phyloP scores from a whole-genome alignment of 2,113 vertebrate genomes.

The Indicator maculatus region DNA sequence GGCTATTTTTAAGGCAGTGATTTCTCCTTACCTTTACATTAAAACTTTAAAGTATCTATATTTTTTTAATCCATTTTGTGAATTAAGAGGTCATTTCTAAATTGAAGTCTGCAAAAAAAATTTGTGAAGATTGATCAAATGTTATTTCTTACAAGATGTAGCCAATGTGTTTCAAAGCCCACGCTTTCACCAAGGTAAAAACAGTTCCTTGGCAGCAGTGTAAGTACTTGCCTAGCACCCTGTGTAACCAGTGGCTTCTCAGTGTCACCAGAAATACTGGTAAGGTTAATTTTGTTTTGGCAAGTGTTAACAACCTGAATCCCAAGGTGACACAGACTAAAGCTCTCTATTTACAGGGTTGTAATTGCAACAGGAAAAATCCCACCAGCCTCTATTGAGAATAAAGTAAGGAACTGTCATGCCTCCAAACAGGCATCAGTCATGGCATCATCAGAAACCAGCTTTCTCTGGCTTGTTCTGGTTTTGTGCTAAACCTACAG shows the following conservation, averaged over 20 bases:
- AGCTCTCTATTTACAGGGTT: background rate
- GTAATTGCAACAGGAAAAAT: background rate
- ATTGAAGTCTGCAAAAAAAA: background rate
- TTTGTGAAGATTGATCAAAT: background rate
- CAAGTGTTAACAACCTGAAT: background rate
- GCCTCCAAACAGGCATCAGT: background rate
- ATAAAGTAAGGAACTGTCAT: background rate
- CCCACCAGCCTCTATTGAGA: background rate
- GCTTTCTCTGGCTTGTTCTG: background rate
- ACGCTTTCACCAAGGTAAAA: background rate
- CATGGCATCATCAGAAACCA: background rate
- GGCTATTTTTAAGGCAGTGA: background rate
- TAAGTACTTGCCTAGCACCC: background rate
- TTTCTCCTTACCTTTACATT: background rate
- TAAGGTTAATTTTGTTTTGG: background rate
- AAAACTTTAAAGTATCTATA: background rate
- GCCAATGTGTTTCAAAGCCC: background rate
- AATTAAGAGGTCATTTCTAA: background rate
- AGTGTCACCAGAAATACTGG: background rate
- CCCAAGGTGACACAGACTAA: background rate
- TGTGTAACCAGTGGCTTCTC: background rate
- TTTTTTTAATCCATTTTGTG: background rate
- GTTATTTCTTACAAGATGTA: background rate
- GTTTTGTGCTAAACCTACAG: slow-evolving; percentile 7
- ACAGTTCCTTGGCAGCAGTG: background rate